phyloP scores from a whole-genome alignment of 2,113 vertebrate genomes.

The Todiramphus saurophagus region DNA sequence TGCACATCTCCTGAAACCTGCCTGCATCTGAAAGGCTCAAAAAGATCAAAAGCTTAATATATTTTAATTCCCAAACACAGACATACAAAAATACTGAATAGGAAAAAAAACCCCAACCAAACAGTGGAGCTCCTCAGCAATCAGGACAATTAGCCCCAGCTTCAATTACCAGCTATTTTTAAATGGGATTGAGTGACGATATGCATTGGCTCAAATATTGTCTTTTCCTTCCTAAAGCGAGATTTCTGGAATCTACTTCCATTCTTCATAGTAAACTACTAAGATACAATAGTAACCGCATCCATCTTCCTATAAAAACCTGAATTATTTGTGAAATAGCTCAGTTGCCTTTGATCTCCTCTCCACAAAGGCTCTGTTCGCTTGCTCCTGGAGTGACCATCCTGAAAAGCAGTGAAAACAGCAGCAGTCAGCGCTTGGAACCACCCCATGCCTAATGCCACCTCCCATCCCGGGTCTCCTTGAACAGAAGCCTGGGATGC shows the following conservation, averaged over 20 bases:
- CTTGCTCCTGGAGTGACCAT: accelerated
- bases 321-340: not conserved
- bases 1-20: not conserved
- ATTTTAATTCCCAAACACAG: not conserved
- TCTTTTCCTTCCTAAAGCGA: not conserved
- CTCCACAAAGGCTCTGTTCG: not conserved
- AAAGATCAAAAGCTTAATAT: not conserved
- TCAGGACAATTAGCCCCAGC: not conserved
- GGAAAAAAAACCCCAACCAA: too few species aligned
- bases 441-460: accelerated
- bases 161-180: not conserved
- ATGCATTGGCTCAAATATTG: not conserved
- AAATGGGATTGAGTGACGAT: not conserved
- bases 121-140: not conserved
- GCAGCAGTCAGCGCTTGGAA: not conserved
- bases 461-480: not conserved
- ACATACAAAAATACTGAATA: not conserved
- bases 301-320: not conserved
- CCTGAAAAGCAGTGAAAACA: not conserved
- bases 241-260: not conserved
- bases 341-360: not conserved
- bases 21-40: not conserved
- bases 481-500: not conserved
- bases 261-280: not conserved
- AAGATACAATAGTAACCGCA: not conserved